Evolutionary conservation across 2,113 vertebrate genomes (phyloP).

Genomic region (Girardinichthys multiradiatus): DNA sequence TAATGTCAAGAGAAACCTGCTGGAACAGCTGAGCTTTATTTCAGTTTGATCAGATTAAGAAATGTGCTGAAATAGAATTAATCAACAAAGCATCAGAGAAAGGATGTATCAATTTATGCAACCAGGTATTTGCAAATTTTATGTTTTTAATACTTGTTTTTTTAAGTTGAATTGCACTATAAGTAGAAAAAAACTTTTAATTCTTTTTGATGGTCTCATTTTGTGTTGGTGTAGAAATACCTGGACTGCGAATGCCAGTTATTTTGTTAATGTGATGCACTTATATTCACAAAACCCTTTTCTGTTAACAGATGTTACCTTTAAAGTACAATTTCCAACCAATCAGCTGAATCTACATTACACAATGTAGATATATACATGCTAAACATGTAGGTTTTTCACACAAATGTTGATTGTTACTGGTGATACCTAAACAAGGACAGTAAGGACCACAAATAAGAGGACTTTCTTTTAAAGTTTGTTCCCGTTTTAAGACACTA

Average conservation of each 20-base stretch:
- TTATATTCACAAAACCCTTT: slow-evolving; percentile 25
- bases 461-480: slow-evolving; percentile 4
- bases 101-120: not conserved
- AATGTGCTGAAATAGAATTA: no score
- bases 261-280: slow-evolving; percentile 9
- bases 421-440: not conserved
- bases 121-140: no score
- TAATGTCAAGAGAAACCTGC: no score
- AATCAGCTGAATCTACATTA: not conserved
- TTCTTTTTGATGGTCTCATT: not conserved
- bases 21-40: not conserved
- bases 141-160: not conserved
- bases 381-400: not conserved
- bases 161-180: not conserved
- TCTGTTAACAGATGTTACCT: slow-evolving; percentile 2
- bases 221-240: not conserved
- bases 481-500: slow-evolving; percentile 15
- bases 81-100: no score
- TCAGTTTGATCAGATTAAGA: not conserved
- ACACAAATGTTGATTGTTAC: slow-evolving; percentile 13
- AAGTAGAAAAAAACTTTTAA: not conserved
- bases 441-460: slow-evolving; percentile 14
- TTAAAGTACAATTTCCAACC: not conserved
- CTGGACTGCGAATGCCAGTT: not conserved
- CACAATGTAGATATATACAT: not conserved